A percentile compares a stretch with the other conserved stretches of the same genome.
Evolutionary conservation across 2,888 invertebrate genomes (phyloP).

Genomic region (Zhengitettix transpicula): DNA sequence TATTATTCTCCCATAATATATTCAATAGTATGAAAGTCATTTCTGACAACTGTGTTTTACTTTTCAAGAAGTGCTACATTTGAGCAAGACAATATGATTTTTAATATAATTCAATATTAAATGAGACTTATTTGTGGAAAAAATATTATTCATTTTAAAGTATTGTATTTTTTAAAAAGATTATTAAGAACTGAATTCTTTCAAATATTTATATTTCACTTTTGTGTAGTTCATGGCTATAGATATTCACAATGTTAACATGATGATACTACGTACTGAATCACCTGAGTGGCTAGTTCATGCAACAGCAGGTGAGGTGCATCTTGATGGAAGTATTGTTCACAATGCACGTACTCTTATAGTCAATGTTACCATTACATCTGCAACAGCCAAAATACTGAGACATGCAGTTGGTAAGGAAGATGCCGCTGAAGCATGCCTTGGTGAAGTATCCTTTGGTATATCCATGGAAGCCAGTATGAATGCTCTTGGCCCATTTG

Average conservation of each 20-base stretch:
- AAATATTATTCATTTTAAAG: too few species aligned
- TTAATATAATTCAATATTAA: too few species aligned
- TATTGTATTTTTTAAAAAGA: too few species aligned
- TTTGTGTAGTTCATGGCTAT: conserved; percentile 58
- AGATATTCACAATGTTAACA: conserved; percentile 53
- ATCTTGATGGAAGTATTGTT: conserved; percentile 50
- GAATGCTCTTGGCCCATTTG: conserved; percentile 67
- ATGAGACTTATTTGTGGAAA: too few species aligned
- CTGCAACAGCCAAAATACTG: conserved; percentile 41
- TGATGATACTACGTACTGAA: conserved; percentile 41
- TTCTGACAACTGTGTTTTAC: too few species aligned
- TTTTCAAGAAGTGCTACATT: too few species aligned
- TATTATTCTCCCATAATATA: too few species aligned
- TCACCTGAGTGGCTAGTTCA: conserved; percentile 53
- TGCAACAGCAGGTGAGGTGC: conserved; percentile 50
- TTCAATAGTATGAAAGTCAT: too few species aligned
- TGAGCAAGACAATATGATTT: too few species aligned
- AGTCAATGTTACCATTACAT: conserved; percentile 51
- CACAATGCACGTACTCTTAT: conserved; percentile 51
- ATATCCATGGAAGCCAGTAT: conserved; percentile 60
- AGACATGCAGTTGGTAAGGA: conserved; percentile 28
- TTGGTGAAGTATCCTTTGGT: conserved; percentile 57
- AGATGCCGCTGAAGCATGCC: conserved; percentile 36
- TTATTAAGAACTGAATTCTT: too few species aligned
- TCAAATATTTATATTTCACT: neutral